phyloP scores from a whole-genome alignment of 1,140 invertebrate genomes.

The Drosophila mayri region DNA sequence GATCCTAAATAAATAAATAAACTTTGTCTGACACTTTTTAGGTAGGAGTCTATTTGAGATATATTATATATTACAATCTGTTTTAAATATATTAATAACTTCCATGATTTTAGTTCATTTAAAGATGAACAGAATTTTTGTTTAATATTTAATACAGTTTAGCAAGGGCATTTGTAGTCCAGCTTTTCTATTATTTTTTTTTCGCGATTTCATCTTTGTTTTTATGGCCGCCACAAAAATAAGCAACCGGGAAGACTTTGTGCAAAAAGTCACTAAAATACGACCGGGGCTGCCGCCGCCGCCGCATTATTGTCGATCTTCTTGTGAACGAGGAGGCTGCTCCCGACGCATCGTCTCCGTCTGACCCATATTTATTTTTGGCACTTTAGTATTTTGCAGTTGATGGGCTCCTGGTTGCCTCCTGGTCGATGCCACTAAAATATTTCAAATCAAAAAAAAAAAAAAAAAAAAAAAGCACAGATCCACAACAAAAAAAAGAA shows the following conservation, averaged over 20 bases:
- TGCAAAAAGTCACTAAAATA: constrained; percentile 20
- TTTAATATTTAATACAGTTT: neutral
- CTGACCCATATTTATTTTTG: constrained; percentile 82
- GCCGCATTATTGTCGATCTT: constrained; percentile 44
- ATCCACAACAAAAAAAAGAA: neutral
- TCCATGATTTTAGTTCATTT: neutral
- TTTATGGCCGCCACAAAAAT: constrained; percentile 21
- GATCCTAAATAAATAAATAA: neutral
- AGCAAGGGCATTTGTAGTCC: neutral
- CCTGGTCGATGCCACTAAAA: constrained; percentile 3
- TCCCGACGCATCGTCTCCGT: constrained; percentile 27
- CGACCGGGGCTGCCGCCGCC: neutral
- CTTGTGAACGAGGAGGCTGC: constrained; percentile 4
- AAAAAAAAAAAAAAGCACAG: neutral
- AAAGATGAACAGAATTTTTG: too few species aligned
- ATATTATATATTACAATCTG: neutral
- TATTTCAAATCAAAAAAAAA: neutral
- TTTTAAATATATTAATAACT: too few species aligned
- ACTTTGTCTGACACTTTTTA: too few species aligned
- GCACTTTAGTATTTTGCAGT: constrained; percentile 45
- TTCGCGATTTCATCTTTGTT: constrained; percentile 1
- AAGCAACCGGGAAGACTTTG: constrained; percentile 25
- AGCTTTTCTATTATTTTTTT: neutral
- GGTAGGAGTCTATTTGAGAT: neutral
- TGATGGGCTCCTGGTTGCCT: constrained; percentile 6